These are phyloP conservation scores for Coendou prehensilis DNA, from an alignment of 2,797 vertebrate species.

Conservation along the genomic window DNA sequence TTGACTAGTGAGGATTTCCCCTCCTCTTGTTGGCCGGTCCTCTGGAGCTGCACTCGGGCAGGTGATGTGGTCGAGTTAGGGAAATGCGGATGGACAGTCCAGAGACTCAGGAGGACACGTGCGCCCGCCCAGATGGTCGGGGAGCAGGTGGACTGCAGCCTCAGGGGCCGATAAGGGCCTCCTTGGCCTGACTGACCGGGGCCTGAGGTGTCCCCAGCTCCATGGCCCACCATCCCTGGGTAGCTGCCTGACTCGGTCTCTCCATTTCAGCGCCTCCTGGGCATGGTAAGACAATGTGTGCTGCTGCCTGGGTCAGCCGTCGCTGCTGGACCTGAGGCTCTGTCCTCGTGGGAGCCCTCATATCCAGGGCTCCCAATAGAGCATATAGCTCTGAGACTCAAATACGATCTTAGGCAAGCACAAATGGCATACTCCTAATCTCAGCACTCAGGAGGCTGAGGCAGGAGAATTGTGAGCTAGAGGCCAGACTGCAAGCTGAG, in stretches of 20 bases:
- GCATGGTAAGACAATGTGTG: rapidly evolving
- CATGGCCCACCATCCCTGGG: rapidly evolving
- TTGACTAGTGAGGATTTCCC: not conserved
- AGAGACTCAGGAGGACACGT: not conserved
- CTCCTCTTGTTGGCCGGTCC: not conserved
- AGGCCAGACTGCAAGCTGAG: not conserved
- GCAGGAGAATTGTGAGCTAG: not conserved
- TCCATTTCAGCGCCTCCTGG: not conserved
- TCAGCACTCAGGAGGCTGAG: not conserved
- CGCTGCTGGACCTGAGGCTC: rapidly evolving
- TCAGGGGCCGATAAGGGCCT: not conserved
- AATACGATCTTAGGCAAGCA: not conserved
- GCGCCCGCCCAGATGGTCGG: not conserved
- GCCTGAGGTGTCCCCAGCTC: not conserved
- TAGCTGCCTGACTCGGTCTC: rapidly evolving
- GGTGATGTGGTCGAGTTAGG: not conserved
- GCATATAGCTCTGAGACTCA: not conserved
- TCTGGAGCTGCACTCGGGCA: not conserved
- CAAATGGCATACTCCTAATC: not conserved
- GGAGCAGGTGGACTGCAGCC: not conserved
- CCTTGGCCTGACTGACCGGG: not conserved
- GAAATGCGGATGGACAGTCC: not conserved
- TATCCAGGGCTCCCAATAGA: not conserved
- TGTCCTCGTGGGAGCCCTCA: no score
- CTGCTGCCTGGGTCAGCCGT: not conserved